phyloP scores from a whole-genome alignment of 2,113 vertebrate genomes.

The Oncorhynchus masou region DNA sequence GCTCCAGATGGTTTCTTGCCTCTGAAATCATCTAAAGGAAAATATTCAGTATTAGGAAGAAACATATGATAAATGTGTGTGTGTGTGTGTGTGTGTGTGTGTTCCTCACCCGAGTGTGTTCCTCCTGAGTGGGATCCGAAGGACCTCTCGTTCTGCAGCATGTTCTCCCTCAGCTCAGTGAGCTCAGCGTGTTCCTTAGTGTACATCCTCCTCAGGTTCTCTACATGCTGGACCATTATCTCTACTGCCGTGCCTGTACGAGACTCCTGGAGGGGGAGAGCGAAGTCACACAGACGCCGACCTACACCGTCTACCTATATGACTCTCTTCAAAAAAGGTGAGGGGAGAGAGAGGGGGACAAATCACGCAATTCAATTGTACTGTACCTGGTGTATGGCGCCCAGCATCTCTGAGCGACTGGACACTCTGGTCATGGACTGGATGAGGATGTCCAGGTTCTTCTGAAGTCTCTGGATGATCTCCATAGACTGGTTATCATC shows the following conservation, averaged over 20 bases:
- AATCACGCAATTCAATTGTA: too few species aligned
- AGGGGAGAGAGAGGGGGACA: too few species aligned
- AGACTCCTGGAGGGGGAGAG: conserved; percentile 76
- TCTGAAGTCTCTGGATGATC: conserved; percentile 88
- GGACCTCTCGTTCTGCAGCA: conserved; percentile 83
- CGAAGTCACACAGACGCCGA: not conserved
- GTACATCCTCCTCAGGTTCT: conserved; percentile 92
- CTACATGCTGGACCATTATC: conserved; percentile 97
- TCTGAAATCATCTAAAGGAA: conserved; percentile 79
- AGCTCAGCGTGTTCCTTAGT: conserved; percentile 90
- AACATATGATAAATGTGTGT: not conserved
- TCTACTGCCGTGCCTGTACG: conserved; percentile 92
- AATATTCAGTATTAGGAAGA: not conserved
- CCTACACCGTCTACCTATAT: not conserved
- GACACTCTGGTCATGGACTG: conserved; percentile 87
- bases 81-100: not conserved
- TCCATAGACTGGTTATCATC: conserved; percentile 90
- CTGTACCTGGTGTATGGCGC: conserved; percentile 91
- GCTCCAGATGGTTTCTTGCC: conserved; percentile 79
- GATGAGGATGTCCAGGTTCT: conserved; percentile 83
- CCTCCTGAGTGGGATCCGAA: conserved; percentile 68
- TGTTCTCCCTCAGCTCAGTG: conserved; percentile 84
- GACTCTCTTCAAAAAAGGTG: too few species aligned
- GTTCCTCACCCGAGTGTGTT: conserved; percentile 59
- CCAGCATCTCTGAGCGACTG: conserved; percentile 92